Evolutionary conservation across 2,888 invertebrate genomes (phyloP).

Genomic region (Drosophila suboccidentalis): DNA sequence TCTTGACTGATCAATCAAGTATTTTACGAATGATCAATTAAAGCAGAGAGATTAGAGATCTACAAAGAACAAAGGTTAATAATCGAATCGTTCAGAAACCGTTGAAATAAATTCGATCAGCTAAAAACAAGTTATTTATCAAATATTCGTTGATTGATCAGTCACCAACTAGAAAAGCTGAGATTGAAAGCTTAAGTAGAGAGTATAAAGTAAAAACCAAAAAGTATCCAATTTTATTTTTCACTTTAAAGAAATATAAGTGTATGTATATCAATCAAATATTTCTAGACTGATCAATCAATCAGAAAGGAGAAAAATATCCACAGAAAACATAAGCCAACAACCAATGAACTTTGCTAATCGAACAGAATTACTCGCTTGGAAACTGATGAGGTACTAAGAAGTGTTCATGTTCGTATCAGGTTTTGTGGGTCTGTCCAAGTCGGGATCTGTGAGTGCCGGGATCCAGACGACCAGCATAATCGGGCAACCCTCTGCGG

Average conservation of each 20-base stretch:
- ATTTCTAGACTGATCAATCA: background rate
- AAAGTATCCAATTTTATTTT: background rate
- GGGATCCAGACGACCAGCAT: conserved; percentile 19
- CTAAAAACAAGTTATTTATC: too few relatives aligned
- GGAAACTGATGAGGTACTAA: background rate
- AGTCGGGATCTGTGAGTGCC: background rate
- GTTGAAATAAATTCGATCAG: too few relatives aligned
- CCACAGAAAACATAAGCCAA: too few relatives aligned
- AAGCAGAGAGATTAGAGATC: background rate
- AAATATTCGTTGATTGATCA: too few relatives aligned
- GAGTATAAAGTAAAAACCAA: background rate
- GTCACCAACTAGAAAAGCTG: background rate
- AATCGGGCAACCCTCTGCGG: conserved; percentile 15
- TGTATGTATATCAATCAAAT: background rate
- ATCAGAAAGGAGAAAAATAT: background rate
- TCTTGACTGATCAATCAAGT: background rate
- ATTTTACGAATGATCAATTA: background rate
- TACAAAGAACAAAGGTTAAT: too few relatives aligned
- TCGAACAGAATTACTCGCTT: conserved; percentile 7
- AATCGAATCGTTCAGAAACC: too few relatives aligned
- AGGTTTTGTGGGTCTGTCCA: background rate
- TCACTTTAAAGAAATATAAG: too few relatives aligned
- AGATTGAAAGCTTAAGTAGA: background rate
- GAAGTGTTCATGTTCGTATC: too few relatives aligned
- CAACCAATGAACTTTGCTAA: background rate